Percentiles rank a stretch among this genome's conserved stretches.
Conservation (phyloP, 1,140 invertebrate genomes). For the Drosophila miranda region DNA sequence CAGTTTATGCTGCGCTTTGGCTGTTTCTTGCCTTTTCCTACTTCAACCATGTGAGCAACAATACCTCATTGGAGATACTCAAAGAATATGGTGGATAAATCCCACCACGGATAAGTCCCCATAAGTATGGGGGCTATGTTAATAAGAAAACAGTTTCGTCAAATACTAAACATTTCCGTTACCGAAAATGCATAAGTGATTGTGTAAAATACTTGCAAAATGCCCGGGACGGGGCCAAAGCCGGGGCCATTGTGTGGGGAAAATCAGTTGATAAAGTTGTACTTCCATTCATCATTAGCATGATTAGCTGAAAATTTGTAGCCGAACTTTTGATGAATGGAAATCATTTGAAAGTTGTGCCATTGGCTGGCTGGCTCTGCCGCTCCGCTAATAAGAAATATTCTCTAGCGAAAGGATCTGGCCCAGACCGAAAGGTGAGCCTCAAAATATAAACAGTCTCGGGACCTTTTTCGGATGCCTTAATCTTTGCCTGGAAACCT, state of each 20-base stretch:
- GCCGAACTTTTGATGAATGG: constrained; percentile 59
- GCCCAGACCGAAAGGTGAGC: constrained; percentile 35
- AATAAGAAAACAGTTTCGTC: no score
- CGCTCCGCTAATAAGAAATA: constrained; percentile 66
- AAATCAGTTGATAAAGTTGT: constrained; percentile 50
- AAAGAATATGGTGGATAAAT: no score
- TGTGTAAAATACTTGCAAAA: no score
- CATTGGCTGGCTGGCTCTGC: constrained; percentile 1
- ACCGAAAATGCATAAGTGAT: no score
- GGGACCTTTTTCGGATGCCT: constrained; percentile 4
- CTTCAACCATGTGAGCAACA: background rate
- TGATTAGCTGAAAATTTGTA: constrained; percentile 64
- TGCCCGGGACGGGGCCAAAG: background rate
- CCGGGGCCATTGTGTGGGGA: background rate
- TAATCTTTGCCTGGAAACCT: background rate
- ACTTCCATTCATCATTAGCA: constrained; percentile 48
- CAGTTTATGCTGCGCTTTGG: constrained; percentile 3
- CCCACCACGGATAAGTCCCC: no score
- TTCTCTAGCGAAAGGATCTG: constrained; percentile 54
- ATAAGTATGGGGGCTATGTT: no score
- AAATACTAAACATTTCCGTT: no score
- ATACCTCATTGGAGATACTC: no score
- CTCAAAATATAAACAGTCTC: constrained; percentile 19
- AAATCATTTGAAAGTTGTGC: constrained; percentile 67
- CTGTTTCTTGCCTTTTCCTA: background rate